Evolutionary conservation across 1,140 invertebrate species (phyloP).

Genomic region (Thaumetopoea pityocampa): DNA sequence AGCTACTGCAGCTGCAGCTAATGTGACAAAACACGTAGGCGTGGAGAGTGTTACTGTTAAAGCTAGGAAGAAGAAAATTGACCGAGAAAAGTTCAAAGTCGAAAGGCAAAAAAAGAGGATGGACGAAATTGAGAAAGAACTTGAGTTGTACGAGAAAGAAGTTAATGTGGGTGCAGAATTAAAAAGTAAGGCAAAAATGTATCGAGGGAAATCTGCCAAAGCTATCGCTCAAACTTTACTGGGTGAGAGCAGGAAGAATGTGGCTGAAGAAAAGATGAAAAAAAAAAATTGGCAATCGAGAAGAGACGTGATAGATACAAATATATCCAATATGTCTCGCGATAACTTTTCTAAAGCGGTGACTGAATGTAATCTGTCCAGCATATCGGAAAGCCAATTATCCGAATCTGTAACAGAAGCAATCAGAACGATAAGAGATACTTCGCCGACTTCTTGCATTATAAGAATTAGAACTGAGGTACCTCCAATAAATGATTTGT

Average conservation of each 20-base stretch:
- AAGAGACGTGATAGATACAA: conserved; percentile 27
- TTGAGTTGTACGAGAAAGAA: conserved; percentile 74
- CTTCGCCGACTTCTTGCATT: conserved; percentile 45
- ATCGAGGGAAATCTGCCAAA: conserved; percentile 82
- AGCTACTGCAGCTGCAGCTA: conserved; percentile 80
- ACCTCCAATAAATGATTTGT: conserved; percentile 69
- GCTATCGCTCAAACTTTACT: conserved; percentile 82
- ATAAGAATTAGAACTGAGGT: conserved; percentile 56
- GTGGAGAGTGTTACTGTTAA: conserved; percentile 75
- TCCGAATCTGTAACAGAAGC: conserved; percentile 37
- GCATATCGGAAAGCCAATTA: conserved; percentile 21
- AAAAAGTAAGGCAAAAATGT: conserved; percentile 81
- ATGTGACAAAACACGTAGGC: conserved; percentile 80
- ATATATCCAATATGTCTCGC: conserved; percentile 27
- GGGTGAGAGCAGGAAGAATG: conserved; percentile 77
- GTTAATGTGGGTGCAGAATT: conserved; percentile 74
- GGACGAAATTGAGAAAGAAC: conserved; percentile 65
- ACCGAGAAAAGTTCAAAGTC: conserved; percentile 56
- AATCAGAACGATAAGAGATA: conserved; percentile 36
- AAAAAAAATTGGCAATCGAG: conserved; percentile 29
- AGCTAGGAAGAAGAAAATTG: conserved; percentile 69
- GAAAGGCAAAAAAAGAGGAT: conserved; percentile 68
- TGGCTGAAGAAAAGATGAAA: conserved; percentile 40
- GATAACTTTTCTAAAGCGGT: conserved; percentile 21
- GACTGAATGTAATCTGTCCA: conserved; percentile 17